Conservation (phyloP, 2,113 vertebrate genomes). For the Gadus macrocephalus region DNA sequence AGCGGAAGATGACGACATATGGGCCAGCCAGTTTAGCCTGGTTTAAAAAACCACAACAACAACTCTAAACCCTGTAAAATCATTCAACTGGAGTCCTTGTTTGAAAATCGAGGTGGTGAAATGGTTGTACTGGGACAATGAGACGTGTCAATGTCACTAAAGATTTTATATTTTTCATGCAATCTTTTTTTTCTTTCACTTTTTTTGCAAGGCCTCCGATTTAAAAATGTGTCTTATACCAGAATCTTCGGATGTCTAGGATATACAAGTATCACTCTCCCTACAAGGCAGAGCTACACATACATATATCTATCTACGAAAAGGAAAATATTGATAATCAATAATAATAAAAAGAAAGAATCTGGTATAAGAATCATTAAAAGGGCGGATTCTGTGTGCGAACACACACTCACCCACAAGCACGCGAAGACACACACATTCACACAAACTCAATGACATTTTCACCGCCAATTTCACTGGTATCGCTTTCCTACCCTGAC, state of each 20-base stretch:
- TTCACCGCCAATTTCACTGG: conserved; percentile 35
- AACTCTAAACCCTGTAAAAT: not conserved
- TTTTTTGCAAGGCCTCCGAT: no score
- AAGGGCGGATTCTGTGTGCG: conserved; percentile 1
- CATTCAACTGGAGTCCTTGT: not conserved
- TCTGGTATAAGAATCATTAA: not conserved
- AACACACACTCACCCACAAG: not conserved
- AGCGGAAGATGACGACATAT: conserved; percentile 24
- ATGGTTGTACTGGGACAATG: no score
- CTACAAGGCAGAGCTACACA: no score
- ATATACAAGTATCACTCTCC: no score
- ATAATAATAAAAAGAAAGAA: not conserved
- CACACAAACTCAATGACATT: not conserved
- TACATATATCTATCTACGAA: not conserved
- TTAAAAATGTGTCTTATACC: no score
- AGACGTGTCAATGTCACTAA: no score
- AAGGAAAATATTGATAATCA: no score
- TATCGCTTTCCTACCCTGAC: conserved; percentile 7
- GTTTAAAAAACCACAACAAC: not conserved
- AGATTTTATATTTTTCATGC: no score
- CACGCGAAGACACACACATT: conserved; percentile 4
- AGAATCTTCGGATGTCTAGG: no score
- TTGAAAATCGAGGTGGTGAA: not conserved
- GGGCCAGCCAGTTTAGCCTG: not conserved
- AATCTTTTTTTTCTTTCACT: no score